Evolutionary conservation across 2,113 vertebrate genomes (phyloP), one percentile per base, ranked within the genome.

Genomic region (Phaetusa simplex): DNA sequence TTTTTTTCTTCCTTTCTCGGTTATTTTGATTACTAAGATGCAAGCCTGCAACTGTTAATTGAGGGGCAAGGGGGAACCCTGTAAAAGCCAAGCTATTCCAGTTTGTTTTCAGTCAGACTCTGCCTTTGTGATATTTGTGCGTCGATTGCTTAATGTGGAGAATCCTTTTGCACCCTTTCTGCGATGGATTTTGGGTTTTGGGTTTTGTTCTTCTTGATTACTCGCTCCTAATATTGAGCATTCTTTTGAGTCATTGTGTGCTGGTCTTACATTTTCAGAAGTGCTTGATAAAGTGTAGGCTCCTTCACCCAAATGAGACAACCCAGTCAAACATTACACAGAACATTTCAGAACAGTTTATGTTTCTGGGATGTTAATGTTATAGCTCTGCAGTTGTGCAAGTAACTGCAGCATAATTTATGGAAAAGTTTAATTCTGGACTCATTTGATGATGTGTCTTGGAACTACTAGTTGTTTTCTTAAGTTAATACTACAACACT

Each of bases 81-180:
- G 4, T 81, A 50, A 86, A 86, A 70, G 49, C 81, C 3, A 6
- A 86, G 20, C 42, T 45, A 1, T 70, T 40, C 6, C 18, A 16
- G 36, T 55, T 84, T 86, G 29, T 77, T 86, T 89, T 56, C 50
- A 69, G 36, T 9, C 59, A 66, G 72, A 8, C 58, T 89, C 43
- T 55, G 50, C 38, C 30, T 76, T 18, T 0, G 1, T 12, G 32
- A 10, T 72, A 8, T 65, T 52, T 73, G 5, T 24, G 14, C 9
- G 2, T 34, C 2, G 0, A 2, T 82, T 43, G 8, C 27, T 78
- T 82, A 15, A 24, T 1, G 1, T 2, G 5, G 11, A 18, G 30
- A 50, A 19, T 38, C 19, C 3, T 43, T 73, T 22, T 50, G 34
- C 42, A 32, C 27, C 2, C 1, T 72, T 88, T 74, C 7, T 82